These are phyloP conservation scores for Colletes collaris DNA, from an alignment of 2,888 invertebrate species.

Conservation along the genomic window DNA sequence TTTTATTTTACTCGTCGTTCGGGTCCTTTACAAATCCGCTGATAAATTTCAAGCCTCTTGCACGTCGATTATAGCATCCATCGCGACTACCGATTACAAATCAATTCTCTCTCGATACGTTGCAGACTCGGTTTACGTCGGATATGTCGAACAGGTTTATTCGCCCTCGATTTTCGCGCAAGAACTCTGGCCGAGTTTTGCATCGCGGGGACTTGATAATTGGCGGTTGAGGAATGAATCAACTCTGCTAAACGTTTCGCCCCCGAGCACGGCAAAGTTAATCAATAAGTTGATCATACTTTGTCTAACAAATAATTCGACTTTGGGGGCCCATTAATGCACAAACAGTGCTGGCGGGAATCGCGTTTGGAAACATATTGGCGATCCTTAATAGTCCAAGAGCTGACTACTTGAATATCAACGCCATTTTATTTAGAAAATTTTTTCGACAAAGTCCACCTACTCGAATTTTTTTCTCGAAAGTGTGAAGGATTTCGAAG, in stretches of 20 bases:
- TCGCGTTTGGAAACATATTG: no score
- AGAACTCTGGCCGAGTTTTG: constrained; percentile 36
- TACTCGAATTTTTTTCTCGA: no score
- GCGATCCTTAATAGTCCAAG: no score
- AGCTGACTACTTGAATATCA: no score
- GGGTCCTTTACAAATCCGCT: constrained; percentile 5
- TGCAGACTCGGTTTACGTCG: constrained; percentile 36
- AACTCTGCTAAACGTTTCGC: constrained; percentile 17
- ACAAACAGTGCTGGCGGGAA: no score
- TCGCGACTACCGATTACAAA: constrained; percentile 18
- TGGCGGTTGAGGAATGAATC: constrained; percentile 51
- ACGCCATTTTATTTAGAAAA: no score
- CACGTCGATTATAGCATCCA: constrained; percentile 7
- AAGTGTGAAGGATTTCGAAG: no score
- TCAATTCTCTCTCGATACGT: constrained; percentile 31
- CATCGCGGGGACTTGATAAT: constrained; percentile 55
- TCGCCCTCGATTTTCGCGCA: constrained; percentile 10
- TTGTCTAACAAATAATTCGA: constrained; percentile 14
- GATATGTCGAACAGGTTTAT: constrained; percentile 38
- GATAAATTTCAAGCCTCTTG: constrained; percentile 29
- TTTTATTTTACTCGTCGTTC: constrained; percentile 8
- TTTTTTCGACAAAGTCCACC: no score
- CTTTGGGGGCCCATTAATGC: constrained; percentile 3
- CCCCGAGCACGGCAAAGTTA: constrained; percentile 21
- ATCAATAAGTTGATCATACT: constrained; percentile 12